Evolutionary conservation across 2,113 vertebrate species (phyloP).

Genomic region (Epinephelus lanceolatus): DNA sequence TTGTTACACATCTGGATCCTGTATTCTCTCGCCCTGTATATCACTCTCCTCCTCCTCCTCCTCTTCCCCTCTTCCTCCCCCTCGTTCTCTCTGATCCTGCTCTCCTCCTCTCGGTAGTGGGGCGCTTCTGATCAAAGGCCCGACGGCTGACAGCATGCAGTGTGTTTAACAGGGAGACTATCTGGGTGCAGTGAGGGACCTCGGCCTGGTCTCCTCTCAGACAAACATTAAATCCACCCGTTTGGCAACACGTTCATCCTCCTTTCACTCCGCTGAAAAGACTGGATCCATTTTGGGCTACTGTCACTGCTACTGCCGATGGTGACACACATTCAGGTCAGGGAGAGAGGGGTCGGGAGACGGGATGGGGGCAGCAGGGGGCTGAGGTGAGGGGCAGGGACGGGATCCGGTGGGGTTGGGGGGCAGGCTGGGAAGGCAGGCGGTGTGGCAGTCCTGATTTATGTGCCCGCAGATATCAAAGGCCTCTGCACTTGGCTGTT

Average conservation of each 20-base stretch:
- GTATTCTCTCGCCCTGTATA: constrained; percentile 77
- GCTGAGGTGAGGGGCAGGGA: constrained; percentile 52
- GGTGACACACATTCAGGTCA: constrained; percentile 69
- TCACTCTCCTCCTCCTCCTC: constrained; percentile 61
- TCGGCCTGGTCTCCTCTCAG: constrained; percentile 7
- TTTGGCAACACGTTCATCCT: constrained; percentile 3
- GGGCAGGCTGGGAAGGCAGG: constrained; percentile 60
- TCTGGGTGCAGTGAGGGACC: constrained; percentile 56
- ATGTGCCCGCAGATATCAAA: constrained; percentile 79
- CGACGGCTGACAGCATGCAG: constrained; percentile 66
- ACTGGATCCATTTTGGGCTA: constrained; percentile 29
- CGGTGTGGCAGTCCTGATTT: constrained; percentile 76
- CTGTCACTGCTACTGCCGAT: constrained; percentile 34
- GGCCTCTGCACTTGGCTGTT: constrained; percentile 79
- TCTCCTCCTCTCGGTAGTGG: constrained; percentile 71
- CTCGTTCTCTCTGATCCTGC: constrained; percentile 68
- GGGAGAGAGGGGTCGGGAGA: constrained; percentile 20
- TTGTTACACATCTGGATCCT: constrained; percentile 80
- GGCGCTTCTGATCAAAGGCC: constrained; percentile 77
- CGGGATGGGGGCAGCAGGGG: constrained; percentile 20
- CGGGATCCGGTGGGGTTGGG: constrained; percentile 39
- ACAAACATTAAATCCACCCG: constrained; percentile 20
- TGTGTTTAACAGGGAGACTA: constrained; percentile 60
- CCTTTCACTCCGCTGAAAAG: constrained; percentile 15
- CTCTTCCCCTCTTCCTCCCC: constrained; percentile 52